Evolutionary conservation across 2,888 invertebrate species (phyloP).

Genomic region (Pristionchus japonicus): DNA sequence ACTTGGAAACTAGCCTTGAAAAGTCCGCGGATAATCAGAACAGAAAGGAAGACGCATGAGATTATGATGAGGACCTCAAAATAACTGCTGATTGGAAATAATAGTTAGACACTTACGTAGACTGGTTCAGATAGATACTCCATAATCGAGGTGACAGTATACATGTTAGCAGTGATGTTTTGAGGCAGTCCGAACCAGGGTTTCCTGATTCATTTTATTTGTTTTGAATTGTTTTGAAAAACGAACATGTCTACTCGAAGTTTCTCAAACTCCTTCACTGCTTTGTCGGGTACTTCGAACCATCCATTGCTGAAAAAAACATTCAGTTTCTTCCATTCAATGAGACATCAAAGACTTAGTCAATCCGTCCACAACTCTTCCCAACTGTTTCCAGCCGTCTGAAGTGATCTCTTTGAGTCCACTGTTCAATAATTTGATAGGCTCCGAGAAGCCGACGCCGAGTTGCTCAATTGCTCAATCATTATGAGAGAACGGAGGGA

Average conservation of each 20-base stretch:
- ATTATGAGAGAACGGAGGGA: background rate
- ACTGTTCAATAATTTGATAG: background rate
- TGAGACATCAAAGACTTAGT: background rate
- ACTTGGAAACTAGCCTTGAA: background rate
- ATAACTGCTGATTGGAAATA: background rate
- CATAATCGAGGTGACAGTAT: background rate
- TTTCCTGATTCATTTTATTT: background rate
- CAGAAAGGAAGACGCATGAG: background rate
- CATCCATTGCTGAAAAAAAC: background rate
- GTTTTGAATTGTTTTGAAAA: no score
- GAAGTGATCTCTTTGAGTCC: background rate
- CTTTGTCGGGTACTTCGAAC: background rate
- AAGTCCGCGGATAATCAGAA: background rate
- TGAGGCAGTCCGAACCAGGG: slow-evolving; percentile 12
- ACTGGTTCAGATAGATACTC: background rate
- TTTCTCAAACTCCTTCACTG: background rate
- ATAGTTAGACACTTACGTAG: background rate
- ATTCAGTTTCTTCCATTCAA: background rate
- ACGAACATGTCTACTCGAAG: background rate
- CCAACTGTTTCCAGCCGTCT: background rate
- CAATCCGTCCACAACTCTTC: background rate
- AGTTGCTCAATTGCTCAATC: background rate
- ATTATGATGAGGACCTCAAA: background rate
- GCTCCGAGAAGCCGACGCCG: background rate
- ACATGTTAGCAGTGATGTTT: slow-evolving; percentile 14